Evolutionary conservation across 64 coral and sea anemone species (phyloP).

Genomic region (Catalaphyllia jardinei): DNA sequence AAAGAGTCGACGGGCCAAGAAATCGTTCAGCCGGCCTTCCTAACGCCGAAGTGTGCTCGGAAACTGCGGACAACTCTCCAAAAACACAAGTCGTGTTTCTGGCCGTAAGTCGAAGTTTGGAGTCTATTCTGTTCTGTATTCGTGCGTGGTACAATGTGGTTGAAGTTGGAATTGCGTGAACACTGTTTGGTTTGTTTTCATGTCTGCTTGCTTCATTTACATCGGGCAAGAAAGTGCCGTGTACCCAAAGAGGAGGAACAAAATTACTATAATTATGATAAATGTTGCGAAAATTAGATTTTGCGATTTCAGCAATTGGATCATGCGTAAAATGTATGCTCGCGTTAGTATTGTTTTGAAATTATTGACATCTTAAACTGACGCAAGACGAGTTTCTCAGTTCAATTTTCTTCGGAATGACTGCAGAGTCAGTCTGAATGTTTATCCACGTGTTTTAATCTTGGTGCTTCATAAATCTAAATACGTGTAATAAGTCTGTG

Average conservation of each 20-base stretch:
- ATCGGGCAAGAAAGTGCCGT: not conserved
- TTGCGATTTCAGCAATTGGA: not conserved
- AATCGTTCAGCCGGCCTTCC: not conserved
- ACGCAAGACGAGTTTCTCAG: not conserved
- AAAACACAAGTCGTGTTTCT: slow-evolving; percentile 45
- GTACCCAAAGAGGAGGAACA: not conserved
- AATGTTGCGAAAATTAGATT: not conserved
- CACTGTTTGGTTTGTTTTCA: not conserved
- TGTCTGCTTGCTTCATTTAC: not conserved
- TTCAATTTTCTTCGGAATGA: not conserved
- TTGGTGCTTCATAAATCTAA: not conserved
- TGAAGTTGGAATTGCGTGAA: not conserved
- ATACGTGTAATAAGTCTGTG: not conserved
- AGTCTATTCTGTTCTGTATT: not conserved
- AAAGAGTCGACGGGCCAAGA: not conserved
- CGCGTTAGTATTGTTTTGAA: not conserved
- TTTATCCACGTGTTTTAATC: not conserved
- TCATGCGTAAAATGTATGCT: not conserved
- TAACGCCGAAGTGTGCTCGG: slow-evolving; percentile 8
- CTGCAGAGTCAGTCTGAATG: not conserved
- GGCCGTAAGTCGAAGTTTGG: slow-evolving; percentile 44
- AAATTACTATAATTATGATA: slow-evolving; percentile 2
- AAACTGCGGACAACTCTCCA: slow-evolving; percentile 28
- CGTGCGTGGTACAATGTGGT: too few relatives aligned
- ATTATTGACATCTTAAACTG: not conserved